phyloP scores from a whole-genome alignment of 1,140 invertebrate species.

The Drosophila littoralis region DNA sequence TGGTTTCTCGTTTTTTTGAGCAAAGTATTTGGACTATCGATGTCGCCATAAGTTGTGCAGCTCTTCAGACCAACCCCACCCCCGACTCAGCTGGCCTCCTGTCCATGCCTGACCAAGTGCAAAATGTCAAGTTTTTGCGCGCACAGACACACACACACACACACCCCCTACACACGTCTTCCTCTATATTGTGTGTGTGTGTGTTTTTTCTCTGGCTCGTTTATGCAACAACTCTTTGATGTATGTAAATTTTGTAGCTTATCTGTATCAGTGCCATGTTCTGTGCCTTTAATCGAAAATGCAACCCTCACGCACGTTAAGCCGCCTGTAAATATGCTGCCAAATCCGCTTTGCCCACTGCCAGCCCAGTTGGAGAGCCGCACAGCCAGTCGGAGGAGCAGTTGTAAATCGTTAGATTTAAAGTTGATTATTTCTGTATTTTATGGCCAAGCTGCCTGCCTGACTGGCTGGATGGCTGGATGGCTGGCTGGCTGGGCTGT shows the following conservation, averaged over 20 bases:
- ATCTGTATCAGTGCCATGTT: slow-evolving; percentile 58
- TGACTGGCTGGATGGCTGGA: slow-evolving; percentile 4
- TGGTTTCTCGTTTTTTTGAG: slow-evolving; percentile 48
- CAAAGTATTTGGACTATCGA: slow-evolving; percentile 77
- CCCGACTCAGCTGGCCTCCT: slow-evolving; percentile 3
- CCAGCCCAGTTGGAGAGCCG: too few relatives aligned
- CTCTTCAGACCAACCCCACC: slow-evolving; percentile 57
- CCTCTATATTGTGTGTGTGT: slow-evolving; percentile 10
- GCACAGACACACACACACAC: background rate
- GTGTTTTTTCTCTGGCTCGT: slow-evolving; percentile 22
- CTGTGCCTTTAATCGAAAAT: slow-evolving; percentile 70
- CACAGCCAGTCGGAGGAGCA: background rate
- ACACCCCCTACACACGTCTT: background rate
- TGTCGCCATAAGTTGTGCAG: slow-evolving; percentile 77
- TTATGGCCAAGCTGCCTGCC: slow-evolving; percentile 36
- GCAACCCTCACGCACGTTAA: slow-evolving; percentile 60
- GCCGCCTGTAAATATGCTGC: slow-evolving; percentile 53
- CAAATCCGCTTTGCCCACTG: slow-evolving; percentile 52
- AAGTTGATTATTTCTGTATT: slow-evolving; percentile 58
- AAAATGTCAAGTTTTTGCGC: slow-evolving; percentile 74
- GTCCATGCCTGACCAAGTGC: slow-evolving; percentile 77
- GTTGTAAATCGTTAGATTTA: slow-evolving; percentile 60
- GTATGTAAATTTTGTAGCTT: slow-evolving; percentile 66
- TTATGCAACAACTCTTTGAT: slow-evolving; percentile 61
- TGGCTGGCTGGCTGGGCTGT: background rate